Conservation (phyloP, 2,113 vertebrate species). For the Lampris incognitus region DNA sequence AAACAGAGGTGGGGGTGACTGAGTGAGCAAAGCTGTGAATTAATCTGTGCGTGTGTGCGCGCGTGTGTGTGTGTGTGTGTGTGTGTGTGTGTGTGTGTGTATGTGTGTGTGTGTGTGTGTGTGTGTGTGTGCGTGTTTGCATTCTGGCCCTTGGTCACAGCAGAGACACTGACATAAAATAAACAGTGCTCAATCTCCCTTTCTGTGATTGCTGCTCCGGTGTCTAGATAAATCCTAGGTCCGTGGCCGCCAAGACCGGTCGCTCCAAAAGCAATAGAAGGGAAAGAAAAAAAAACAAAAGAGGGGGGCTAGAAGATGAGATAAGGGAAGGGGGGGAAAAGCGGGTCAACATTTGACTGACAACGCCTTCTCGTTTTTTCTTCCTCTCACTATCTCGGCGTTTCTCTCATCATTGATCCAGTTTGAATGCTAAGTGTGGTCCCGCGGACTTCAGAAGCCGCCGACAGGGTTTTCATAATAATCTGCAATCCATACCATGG, state of each 20-base stretch:
- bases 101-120: slow-evolving; percentile 41
- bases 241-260: slow-evolving; percentile 57
- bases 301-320: background rate
- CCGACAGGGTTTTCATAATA: no score
- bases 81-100: no score
- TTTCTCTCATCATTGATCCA: background rate
- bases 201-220: slow-evolving; percentile 76
- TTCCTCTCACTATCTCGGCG: background rate
- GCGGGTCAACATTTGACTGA: background rate
- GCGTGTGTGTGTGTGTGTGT: slow-evolving; percentile 28
- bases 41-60: slow-evolving; percentile 38
- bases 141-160: slow-evolving; percentile 64
- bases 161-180: slow-evolving; percentile 75
- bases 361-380: no score
- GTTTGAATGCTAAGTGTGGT: background rate
- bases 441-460: no score
- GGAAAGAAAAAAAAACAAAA: slow-evolving; percentile 14
- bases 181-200: slow-evolving; percentile 80
- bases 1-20: slow-evolving; percentile 72
- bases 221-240: slow-evolving; percentile 81
- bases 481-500: no score
- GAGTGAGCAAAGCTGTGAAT: slow-evolving; percentile 61
- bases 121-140: slow-evolving; percentile 60
- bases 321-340: background rate
- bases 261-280: slow-evolving; percentile 37